Conservation (phyloP, 2,888 invertebrate species). For the Melikaiella ostensackeni region DNA sequence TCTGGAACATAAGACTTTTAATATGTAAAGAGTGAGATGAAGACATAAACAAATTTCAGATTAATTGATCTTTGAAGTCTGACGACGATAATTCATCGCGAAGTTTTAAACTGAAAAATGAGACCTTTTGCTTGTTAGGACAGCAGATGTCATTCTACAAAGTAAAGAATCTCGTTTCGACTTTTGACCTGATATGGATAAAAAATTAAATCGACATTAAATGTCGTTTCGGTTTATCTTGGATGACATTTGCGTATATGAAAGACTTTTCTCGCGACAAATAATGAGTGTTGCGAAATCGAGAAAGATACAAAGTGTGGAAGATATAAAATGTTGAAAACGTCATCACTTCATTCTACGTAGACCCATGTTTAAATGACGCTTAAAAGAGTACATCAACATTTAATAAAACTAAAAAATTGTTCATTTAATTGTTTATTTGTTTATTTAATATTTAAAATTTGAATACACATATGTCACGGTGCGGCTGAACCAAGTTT, state of each 20-base stretch:
- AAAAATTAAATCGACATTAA: not conserved
- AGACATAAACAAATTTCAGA: not conserved
- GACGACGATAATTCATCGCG: not conserved
- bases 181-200: not conserved
- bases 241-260: slow-evolving; percentile 1
- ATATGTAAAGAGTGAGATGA: not conserved
- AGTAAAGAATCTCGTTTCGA: not conserved
- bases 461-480: too few relatives aligned
- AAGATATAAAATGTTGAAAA: not conserved
- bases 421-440: too few relatives aligned
- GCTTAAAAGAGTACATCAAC: too few relatives aligned
- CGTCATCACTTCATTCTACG: not conserved
- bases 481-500: too few relatives aligned
- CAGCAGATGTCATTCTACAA: slow-evolving; percentile 7
- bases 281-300: slow-evolving; percentile 11
- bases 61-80: not conserved
- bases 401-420: too few relatives aligned
- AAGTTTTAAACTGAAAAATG: not conserved
- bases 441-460: too few relatives aligned
- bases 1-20: slow-evolving; percentile 1
- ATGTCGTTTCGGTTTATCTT: slow-evolving; percentile 28
- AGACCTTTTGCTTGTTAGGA: not conserved
- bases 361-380: too few relatives aligned
- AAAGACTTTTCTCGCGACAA: slow-evolving; percentile 12
- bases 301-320: not conserved